Evolutionary conservation across 1,140 invertebrate genomes (phyloP), one percentile per base, ranked within the genome.

Genomic region (Pomacea maculata): DNA sequence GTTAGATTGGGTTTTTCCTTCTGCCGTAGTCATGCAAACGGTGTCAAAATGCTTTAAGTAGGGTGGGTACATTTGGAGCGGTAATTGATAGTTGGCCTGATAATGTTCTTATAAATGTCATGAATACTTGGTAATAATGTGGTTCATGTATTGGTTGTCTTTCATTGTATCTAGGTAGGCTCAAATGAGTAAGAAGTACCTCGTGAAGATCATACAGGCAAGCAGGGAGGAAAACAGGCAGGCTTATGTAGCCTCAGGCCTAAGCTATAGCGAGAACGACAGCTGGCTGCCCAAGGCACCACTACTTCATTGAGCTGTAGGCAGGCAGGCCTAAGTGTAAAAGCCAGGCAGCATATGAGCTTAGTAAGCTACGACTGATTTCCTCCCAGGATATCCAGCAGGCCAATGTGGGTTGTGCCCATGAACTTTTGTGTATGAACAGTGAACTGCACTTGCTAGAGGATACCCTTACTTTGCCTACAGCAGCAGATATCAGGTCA

Each of bases 81-180:
- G 15, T 11, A 17, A 61, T 45, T 61, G 15, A 61, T 61, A 61
- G 57, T 14, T 61, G 57, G 4, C 11, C 11, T 61, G 57, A 61
- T 61, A 17, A 61, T 61, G 15, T 14, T 61, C 57, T 61, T 61
- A 17, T 14, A 1, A 6, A 61, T 61, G 57, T 61, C 11, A 61
- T 61, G 34, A 61, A 11, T 6, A 11, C 57, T 61, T 61, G 45
- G 21, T 15, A 75, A 57, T 75, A 57, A 75, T 75, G 14, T 54
- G 10, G 67, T 68, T 34, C 57, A 15, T 70, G 52, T 68, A n/a
- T 67, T 78, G 25, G 77, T 78, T 67, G 65, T 78, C 77, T 78
- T 57, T 77, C 75, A 19, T 65, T 76, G n/a, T 52, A 78, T 70
- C 65, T 78, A 78, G 77, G 77, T 71, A 78, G 77, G 77, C 77